Percentiles rank a stretch among this genome's conserved stretches.
Evolutionary conservation across 2,888 invertebrate genomes (phyloP).

Genomic region (Apoda limacodes): DNA sequence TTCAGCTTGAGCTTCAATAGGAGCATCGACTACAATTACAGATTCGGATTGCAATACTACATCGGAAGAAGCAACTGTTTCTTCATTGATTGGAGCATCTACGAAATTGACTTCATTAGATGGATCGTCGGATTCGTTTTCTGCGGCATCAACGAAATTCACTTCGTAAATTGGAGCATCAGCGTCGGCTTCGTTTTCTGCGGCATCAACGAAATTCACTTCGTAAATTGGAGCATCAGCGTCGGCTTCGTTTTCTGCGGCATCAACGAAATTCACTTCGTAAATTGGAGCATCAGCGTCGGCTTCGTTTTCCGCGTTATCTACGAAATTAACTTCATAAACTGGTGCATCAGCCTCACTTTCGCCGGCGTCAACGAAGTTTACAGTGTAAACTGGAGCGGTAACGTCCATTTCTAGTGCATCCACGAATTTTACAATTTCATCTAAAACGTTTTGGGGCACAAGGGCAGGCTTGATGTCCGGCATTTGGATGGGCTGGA

Average conservation of each 20-base stretch:
- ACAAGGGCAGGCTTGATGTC: constrained; percentile 20
- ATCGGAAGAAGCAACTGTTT: no score
- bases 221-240: no score
- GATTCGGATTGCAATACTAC: constrained; percentile 1
- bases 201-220: constrained; percentile 4
- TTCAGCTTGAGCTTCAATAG: no score
- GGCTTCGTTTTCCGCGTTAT: constrained; percentile 2
- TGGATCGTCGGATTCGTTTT: constrained; percentile 1
- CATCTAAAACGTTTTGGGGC: constrained; percentile 21
- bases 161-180: neutral
- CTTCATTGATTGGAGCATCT: constrained; percentile 2
- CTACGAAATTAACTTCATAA: constrained; percentile 1
- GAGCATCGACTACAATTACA: constrained; percentile 4
- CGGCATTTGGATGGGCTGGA: constrained; percentile 14
- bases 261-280: constrained; percentile 6
- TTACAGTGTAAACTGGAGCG: constrained; percentile 9
- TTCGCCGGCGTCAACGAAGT: constrained; percentile 13
- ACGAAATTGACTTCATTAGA: constrained; percentile 3
- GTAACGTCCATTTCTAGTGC: constrained; percentile 1
- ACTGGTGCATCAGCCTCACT: constrained; percentile 10
- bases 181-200: constrained; percentile 3
- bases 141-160: constrained; percentile 5
- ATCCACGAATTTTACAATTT: constrained; percentile 9
- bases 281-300: neutral
- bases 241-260: neutral